Evolutionary conservation across 1,140 invertebrate genomes (phyloP).

Genomic region (Ephestia elutella): DNA sequence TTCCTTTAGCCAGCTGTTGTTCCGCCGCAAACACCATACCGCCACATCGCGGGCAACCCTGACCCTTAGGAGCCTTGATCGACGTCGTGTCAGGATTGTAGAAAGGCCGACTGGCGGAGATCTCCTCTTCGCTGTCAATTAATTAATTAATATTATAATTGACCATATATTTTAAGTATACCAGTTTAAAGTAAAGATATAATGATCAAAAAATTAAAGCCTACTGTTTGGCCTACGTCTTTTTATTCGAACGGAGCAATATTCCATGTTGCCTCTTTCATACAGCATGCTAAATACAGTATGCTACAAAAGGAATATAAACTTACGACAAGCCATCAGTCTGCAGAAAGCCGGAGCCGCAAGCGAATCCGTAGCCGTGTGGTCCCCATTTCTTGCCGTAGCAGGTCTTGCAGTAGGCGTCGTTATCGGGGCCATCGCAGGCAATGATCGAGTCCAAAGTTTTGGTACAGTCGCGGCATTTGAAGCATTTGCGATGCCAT

Average conservation of each 20-base stretch:
- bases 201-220: too few species aligned
- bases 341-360: slow-evolving; percentile 94
- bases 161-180: too few species aligned
- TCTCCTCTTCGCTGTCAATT: slow-evolving; percentile 83
- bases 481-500: slow-evolving; percentile 99
- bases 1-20: slow-evolving; percentile 94
- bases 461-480: slow-evolving; percentile 94
- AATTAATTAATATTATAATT: slow-evolving; percentile 13
- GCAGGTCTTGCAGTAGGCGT: slow-evolving; percentile 95
- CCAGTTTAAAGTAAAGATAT: too few species aligned
- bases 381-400: slow-evolving; percentile 95
- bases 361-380: slow-evolving; percentile 95
- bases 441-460: slow-evolving; percentile 95
- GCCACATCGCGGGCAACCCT: slow-evolving; percentile 93
- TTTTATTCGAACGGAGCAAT: too few species aligned
- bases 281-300: too few species aligned
- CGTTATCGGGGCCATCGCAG: slow-evolving; percentile 90
- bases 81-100: slow-evolving; percentile 90
- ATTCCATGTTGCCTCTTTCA: too few species aligned
- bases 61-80: slow-evolving; percentile 89
- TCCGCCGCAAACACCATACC: slow-evolving; percentile 96
- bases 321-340: slow-evolving; percentile 90
- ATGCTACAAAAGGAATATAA: slow-evolving; percentile 13
- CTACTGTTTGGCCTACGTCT: too few species aligned
- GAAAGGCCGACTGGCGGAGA: slow-evolving; percentile 83